Base-by-base conservation (phyloP, 2,888 invertebrate genomes). In the Drosophila bunnanda region DNA sequence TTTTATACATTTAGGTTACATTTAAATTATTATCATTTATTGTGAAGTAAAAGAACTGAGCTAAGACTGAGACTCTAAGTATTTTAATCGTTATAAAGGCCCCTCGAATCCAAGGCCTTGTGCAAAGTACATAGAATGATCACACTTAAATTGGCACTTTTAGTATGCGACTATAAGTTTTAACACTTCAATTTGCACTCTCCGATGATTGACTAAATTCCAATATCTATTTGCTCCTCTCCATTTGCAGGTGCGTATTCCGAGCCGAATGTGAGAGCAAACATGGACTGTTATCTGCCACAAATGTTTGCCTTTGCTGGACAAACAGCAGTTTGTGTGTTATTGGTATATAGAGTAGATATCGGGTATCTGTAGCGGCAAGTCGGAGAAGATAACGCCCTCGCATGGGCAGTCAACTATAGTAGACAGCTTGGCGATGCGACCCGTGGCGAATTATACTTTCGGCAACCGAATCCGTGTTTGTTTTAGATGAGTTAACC, bases 221-320 rank as follows among this genome's bases (percentile, higher is more conserved):
- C 38, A 28, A 58, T 69, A 59, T 43, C 74, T 67, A 61, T 36
- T 56, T 50, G 41, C 59, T 53, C 54, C 13, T 75, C 64, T 56
- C 64, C 68, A 44, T 75, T 88, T 58, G 73, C 83, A 83, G 83
- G 83, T 83, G 82, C 73, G 88, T 83, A 82, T 60, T 57, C 17
- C 41, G 17, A 61, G 52, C 48, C 34, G 32, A 67, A 36, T 46
- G 38, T 15, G 32, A 52, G 34, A 12, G 15, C 52, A 61, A 71
- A 61, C 60, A 57, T 41, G 73, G 62, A 67, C 69, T 80, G 75
- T 60, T 85, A 83, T 82, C 82, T 77, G 38, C 48, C 48, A 22
- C 56, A 72, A 59, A 41, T 58, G 48, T 69, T 59, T 70, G 34
- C 44, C 8, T 43, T 67, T 20, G 48, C n/a, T 38, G 17, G 38